These are phyloP conservation scores for Melopsittacus undulatus DNA, from an alignment of 2,797 vertebrate species.

Conservation along the genomic window DNA sequence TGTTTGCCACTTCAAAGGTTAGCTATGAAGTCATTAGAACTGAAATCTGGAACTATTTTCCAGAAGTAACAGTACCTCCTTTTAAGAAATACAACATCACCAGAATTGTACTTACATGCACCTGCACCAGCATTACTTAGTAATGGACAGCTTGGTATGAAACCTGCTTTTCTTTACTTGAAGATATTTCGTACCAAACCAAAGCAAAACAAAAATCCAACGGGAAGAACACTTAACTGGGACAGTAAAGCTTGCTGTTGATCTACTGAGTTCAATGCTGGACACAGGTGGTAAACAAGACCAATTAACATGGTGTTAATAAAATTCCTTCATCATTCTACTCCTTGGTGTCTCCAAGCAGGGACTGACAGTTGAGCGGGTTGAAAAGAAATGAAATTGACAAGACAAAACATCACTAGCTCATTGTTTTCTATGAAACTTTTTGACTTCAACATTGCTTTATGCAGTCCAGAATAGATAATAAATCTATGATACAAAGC, in stretches of 20 bases:
- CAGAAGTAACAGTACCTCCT: neutral
- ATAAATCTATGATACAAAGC: neutral
- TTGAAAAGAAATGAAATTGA: neutral
- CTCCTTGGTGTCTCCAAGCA: neutral
- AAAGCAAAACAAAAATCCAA: neutral
- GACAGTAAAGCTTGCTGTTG: neutral
- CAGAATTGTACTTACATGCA: neutral
- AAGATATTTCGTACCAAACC: neutral
- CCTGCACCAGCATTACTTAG: neutral
- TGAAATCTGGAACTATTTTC: neutral
- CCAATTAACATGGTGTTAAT: neutral
- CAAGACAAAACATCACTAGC: neutral
- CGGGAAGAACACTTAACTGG: neutral
- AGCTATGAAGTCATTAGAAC: neutral
- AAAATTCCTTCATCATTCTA: neutral
- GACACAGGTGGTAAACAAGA: neutral
- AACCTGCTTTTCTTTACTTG: neutral
- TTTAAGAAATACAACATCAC: neutral
- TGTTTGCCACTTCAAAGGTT: neutral
- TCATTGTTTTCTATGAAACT: neutral
- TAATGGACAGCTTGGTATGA: neutral
- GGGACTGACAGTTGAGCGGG: neutral
- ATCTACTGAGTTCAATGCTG: neutral
- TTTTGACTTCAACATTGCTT: neutral
- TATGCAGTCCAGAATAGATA: neutral